Percentiles rank a stretch among this genome's conserved stretches.
These are phyloP conservation scores for Phylloscopus whistleri DNA, from an alignment of 2,113 vertebrate species.

Conservation along the genomic window DNA sequence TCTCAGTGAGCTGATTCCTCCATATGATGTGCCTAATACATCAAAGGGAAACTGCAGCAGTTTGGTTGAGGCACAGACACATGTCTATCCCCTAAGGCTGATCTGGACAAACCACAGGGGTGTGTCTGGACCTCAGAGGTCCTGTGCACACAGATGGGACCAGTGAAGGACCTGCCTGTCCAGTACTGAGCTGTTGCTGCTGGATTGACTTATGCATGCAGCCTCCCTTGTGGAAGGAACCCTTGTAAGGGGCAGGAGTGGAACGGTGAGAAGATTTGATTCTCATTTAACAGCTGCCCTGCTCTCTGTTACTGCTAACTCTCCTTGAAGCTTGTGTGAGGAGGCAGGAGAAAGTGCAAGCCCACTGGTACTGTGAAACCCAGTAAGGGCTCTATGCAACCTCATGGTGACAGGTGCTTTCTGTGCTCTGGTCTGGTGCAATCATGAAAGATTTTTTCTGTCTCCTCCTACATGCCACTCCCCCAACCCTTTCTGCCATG, in stretches of 20 bases:
- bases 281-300: not conserved
- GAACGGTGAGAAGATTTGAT: not conserved
- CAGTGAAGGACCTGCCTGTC: not conserved
- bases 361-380: not conserved
- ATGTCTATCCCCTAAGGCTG: not conserved
- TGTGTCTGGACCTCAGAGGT: not conserved
- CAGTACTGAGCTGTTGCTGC: not conserved
- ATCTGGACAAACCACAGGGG: not conserved
- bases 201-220: not conserved
- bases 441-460: constrained; percentile 34
- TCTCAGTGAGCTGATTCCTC: not conserved
- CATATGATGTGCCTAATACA: not conserved
- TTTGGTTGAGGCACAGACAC: not conserved
- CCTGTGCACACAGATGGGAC: not conserved
- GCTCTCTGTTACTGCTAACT: not conserved
- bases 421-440: constrained; percentile 35
- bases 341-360: not conserved
- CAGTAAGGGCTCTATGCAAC: not conserved
- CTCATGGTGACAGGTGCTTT: constrained; percentile 23
- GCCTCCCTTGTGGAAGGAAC: not conserved
- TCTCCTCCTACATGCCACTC: constrained; percentile 67
- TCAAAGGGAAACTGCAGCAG: not conserved
- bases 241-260: not conserved
- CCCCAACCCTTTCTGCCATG: constrained; percentile 44
- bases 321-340: not conserved